Base-by-base conservation (phyloP, 2,888 invertebrate genomes). In the Drosophila incognita region DNA sequence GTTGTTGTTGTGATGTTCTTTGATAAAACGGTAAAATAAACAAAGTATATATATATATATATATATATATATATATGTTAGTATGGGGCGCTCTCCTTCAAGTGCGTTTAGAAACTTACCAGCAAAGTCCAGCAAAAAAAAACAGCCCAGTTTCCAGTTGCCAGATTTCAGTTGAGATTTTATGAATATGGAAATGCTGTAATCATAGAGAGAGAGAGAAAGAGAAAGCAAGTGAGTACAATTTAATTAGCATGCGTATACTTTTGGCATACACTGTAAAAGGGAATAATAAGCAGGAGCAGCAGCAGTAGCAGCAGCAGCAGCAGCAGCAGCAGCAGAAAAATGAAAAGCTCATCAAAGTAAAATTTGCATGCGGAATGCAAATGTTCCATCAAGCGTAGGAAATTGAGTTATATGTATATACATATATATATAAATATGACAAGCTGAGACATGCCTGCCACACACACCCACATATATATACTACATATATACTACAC, bases 191-290 rank as follows among this genome's bases (percentile, higher is more conserved):
- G 65, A 74, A 79, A 74, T 70, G 70, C 79, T 77, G 66, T 48
- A 79, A 79, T 52, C 57, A 74, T 24, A 74, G 11, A 52, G 29
- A 69, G 38, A 69, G 38, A 58, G 24, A 49, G 31, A 33, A 15
- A 40, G 18, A 42, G 18, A 58, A 15, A 21, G 18, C n/a, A 13
- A 13, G 31, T 29, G 31, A 56, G 56, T 35, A 51, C 58, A 81
- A 86, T 86, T 81, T 81, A 88, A 84, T 83, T 81, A 81, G 72
- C 59, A 82, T 77, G 66, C 71, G 71, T 72, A 69, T 54, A 66
- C 69, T 77, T 76, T 74, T 48, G 13, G 61, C 71, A 69, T 36
- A 61, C 54, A 76, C 60, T 66, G 65, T 74, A 29, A 65, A 64
- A 69, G 60, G 38, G 59, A 53, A 61, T 68, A 72, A 54, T 61